Evolutionary conservation across 2,888 invertebrate species (phyloP).

Genomic region (Polyommatus iphigenia): DNA sequence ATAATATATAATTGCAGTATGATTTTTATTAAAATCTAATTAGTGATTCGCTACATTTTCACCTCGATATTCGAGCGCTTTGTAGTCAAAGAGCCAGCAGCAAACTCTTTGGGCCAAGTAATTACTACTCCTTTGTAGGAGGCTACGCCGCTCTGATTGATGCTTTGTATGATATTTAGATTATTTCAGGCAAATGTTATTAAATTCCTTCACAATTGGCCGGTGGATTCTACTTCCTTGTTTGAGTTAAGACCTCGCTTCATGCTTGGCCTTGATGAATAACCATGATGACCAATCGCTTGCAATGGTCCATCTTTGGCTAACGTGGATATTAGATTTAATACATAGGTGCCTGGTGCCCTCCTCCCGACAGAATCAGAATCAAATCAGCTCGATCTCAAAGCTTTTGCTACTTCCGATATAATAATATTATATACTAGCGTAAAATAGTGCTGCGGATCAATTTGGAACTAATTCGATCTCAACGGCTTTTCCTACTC

Average conservation of each 20-base stretch:
- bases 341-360: no score
- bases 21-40: conserved; percentile 14
- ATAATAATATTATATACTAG: no score
- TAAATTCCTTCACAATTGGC: conserved; percentile 6
- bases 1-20: not conserved
- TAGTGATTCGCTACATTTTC: conserved; percentile 10
- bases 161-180: conserved; percentile 15
- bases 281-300: not conserved
- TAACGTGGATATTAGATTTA: no score
- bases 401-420: no score
- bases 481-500: no score
- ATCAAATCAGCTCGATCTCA: no score
- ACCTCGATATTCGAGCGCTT: conserved; percentile 22
- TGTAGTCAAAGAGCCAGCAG: conserved; percentile 26
- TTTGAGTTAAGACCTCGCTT: not conserved
- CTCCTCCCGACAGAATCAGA: no score
- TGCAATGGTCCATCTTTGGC: no score
- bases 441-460: no score
- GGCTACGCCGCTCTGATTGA: not conserved
- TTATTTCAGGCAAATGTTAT: not conserved
- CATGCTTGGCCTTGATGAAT: not conserved
- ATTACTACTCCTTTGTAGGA: conserved; percentile 15
- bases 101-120: conserved; percentile 28
- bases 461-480: no score
- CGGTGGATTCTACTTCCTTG: not conserved